Base-by-base conservation (phyloP, 2,888 invertebrate genomes). In the Flexamia atlantica region DNA sequence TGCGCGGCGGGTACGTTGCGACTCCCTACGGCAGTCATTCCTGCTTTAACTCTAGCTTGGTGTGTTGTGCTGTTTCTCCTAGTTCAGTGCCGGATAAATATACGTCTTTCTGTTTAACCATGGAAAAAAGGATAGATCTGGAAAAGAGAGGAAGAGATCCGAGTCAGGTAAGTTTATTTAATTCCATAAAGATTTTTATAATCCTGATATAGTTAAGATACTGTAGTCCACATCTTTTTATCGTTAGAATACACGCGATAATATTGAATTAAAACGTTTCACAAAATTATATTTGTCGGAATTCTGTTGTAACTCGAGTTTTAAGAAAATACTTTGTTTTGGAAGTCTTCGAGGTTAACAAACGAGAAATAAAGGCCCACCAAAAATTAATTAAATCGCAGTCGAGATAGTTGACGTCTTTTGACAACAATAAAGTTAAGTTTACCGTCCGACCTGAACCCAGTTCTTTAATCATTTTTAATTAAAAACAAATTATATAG, bases 101-200 rank as follows among this genome's bases (percentile, higher is more conserved):
- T 70, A 46, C 50, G 80, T 81, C 70, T 70, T 42, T 53, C 53
- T 72, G 68, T 82, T 72, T 72, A 17, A 50, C 60, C 23, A 98
- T 98, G 98, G 97, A 98, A 93, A 98, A 98, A 91, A 95, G 98
- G 92, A 95, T 99, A 93, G 96, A 96, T 90, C 93, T 98, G 90
- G 99, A 99, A 92, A 95, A 96, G 92, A 94, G 98, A 90, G 98
- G 98, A 91, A 95, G 95, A 91, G 95, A 94, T 91, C 95, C 97
- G 89, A 94, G 94, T 90, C 95, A 97, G 93, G 98, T 98, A 93
- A 95, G 94, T 90, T 85, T 53, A 53, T 53, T 53, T 53, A 20
- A 53, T 23, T 20, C 3, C 7, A 9, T 23, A 84, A 87, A 28
- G 23, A 25, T 64, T n/a, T 87, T 90, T 86, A 87, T 68, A 4